A percentile compares a stretch with the other conserved stretches of the same genome.
These are phyloP conservation scores for Oscheius sp. DNA, from an alignment of 2,888 invertebrate species.

Conservation along the genomic window DNA sequence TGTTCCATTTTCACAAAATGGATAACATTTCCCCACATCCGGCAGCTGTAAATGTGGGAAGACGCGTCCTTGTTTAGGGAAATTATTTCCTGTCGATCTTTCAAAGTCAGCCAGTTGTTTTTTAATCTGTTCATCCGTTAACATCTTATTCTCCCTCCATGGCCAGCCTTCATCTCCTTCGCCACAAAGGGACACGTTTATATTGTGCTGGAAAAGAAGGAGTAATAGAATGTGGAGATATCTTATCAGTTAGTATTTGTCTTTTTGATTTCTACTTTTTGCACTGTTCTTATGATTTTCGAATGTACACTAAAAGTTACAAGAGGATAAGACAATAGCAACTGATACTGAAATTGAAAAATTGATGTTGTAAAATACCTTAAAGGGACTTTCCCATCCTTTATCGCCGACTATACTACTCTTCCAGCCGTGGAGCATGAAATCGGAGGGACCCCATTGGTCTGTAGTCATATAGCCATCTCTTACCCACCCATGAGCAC, in stretches of 20 bases:
- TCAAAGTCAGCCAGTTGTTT: constrained; percentile 42
- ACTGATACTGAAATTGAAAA: too few species aligned
- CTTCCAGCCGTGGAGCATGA: constrained; percentile 67
- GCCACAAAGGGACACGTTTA: constrained; percentile 39
- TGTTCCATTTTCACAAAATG: constrained; percentile 48
- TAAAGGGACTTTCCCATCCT: constrained; percentile 58
- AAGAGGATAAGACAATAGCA: too few species aligned
- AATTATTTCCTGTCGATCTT: constrained; percentile 41
- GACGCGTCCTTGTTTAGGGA: constrained; percentile 48
- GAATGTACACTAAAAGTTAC: too few species aligned
- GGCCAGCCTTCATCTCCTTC: constrained; percentile 40
- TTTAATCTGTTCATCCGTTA: constrained; percentile 28
- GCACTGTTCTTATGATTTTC: too few species aligned
- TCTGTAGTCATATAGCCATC: constrained; percentile 60
- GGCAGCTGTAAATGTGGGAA: constrained; percentile 47
- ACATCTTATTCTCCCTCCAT: constrained; percentile 35
- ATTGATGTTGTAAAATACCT: too few species aligned
- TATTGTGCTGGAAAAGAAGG: constrained; percentile 43
- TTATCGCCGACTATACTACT: constrained; percentile 38
- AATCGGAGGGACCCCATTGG: constrained; percentile 45
- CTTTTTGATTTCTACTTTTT: too few species aligned
- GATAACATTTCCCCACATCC: constrained; percentile 59
- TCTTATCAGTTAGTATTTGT: too few species aligned
- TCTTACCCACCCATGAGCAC: constrained; percentile 60
- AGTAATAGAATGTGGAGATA: too few species aligned